Conservation (phyloP, 2,797 vertebrate genomes). For the Leptatherina wallacei region DNA sequence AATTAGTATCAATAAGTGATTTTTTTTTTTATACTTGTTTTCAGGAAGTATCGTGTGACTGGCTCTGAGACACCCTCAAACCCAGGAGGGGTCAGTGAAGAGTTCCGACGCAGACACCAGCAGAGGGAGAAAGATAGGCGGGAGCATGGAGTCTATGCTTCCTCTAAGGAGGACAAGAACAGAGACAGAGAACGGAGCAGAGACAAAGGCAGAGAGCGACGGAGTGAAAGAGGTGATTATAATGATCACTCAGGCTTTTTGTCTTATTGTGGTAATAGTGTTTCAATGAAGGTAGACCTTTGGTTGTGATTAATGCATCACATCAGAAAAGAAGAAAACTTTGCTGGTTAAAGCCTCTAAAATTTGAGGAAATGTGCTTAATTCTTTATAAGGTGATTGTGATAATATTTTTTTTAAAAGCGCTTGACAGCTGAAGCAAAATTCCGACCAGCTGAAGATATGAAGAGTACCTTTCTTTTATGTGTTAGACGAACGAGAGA, state of each 20-base stretch:
- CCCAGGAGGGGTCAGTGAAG: slow-evolving; percentile 95
- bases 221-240: slow-evolving; percentile 74
- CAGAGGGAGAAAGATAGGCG: slow-evolving; percentile 93
- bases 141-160: slow-evolving; percentile 94
- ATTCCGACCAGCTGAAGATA: neutral
- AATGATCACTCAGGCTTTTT: neutral
- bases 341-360: neutral
- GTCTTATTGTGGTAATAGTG: neutral
- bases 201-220: slow-evolving; percentile 81
- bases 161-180: slow-evolving; percentile 93
- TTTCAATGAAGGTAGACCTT: slow-evolving; percentile 1
- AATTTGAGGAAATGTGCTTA: neutral
- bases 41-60: slow-evolving; percentile 91
- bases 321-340: neutral
- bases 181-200: slow-evolving; percentile 83
- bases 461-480: neutral
- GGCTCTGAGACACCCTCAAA: slow-evolving; percentile 95
- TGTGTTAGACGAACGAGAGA: slow-evolving; percentile 86
- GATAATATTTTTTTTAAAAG: neutral
- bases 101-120: slow-evolving; percentile 90
- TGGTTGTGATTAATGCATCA: neutral
- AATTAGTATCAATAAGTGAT: neutral
- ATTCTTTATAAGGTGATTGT: neutral
- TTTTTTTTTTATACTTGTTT: slow-evolving; percentile 18
- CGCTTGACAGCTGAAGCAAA: neutral